Percentiles rank a stretch among this genome's conserved stretches.
Conservation (phyloP, 2,113 vertebrate species). For the Phocoena phocoena region DNA sequence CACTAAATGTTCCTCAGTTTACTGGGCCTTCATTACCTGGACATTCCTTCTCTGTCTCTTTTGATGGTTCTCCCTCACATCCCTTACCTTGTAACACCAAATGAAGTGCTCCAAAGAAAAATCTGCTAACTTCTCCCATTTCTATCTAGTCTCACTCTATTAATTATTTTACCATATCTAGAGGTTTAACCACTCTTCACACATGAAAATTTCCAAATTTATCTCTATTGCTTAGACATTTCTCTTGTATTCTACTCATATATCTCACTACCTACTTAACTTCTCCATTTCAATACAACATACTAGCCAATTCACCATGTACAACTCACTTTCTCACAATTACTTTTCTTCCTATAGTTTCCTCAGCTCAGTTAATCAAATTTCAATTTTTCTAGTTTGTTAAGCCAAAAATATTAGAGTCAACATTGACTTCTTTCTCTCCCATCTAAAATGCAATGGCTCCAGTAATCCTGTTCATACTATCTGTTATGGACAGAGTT, state of each 20-base stretch:
- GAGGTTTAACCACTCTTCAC: background rate
- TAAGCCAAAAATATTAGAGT: background rate
- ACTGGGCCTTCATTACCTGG: background rate
- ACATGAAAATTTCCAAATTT: background rate
- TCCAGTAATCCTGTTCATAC: no score
- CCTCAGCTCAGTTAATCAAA: background rate
- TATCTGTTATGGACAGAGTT: background rate
- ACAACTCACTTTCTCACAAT: background rate
- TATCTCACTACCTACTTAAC: background rate
- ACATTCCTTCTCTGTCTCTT: background rate
- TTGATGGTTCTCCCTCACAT: background rate
- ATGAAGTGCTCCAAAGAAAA: background rate
- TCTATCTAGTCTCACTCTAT: background rate
- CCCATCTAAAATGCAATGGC: background rate
- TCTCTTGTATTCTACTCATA: background rate
- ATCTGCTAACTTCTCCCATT: accelerated
- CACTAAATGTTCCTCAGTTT: background rate
- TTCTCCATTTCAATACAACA: background rate
- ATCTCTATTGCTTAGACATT: background rate
- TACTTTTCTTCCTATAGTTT: background rate
- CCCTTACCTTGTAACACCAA: background rate
- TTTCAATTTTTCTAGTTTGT: background rate
- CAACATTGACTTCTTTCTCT: background rate
- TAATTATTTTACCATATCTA: background rate
- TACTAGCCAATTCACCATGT: background rate